These are phyloP conservation scores for Lanistes nyassanus DNA, from an alignment of 1,140 invertebrate genomes.

Conservation along the genomic window DNA sequence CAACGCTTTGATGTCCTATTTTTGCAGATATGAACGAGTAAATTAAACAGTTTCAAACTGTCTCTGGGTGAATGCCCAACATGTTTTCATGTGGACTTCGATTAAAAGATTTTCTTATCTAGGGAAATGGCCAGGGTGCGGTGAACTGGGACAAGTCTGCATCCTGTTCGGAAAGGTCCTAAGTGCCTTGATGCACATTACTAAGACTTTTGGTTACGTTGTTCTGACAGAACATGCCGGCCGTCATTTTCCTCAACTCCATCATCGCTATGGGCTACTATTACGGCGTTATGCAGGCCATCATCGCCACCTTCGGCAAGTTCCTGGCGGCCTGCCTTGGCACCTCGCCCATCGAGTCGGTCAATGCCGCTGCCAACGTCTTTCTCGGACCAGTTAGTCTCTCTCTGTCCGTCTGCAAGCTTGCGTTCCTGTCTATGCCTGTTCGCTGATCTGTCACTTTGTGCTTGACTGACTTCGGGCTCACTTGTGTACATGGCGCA, in stretches of 20 bases:
- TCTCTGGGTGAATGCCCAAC: background rate
- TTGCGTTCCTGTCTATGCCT: too few relatives aligned
- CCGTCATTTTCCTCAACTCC: conserved; percentile 57
- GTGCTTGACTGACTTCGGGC: too few relatives aligned
- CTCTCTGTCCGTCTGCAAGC: too few relatives aligned
- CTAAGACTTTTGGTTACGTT: background rate
- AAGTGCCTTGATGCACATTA: background rate
- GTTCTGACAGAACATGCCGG: conserved; percentile 50
- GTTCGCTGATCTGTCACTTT: too few relatives aligned
- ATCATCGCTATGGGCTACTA: conserved; percentile 61
- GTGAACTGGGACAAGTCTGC: background rate
- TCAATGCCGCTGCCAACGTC: conserved; percentile 58
- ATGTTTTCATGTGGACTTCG: background rate
- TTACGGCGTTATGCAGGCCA: conserved; percentile 57
- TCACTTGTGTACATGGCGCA: too few relatives aligned
- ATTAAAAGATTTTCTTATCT: background rate
- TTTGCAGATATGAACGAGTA: too few relatives aligned
- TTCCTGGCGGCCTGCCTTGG: conserved; percentile 55
- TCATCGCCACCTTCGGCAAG: conserved; percentile 44
- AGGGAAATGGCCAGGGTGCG: background rate
- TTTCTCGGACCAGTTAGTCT: conserved; percentile 56
- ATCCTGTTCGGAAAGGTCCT: background rate
- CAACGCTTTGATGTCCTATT: too few relatives aligned
- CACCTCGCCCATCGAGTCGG: conserved; percentile 56
- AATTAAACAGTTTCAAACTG: background rate